These are phyloP conservation scores for Noctua pronuba DNA, from an alignment of 2,888 invertebrate genomes.

Conservation along the genomic window DNA sequence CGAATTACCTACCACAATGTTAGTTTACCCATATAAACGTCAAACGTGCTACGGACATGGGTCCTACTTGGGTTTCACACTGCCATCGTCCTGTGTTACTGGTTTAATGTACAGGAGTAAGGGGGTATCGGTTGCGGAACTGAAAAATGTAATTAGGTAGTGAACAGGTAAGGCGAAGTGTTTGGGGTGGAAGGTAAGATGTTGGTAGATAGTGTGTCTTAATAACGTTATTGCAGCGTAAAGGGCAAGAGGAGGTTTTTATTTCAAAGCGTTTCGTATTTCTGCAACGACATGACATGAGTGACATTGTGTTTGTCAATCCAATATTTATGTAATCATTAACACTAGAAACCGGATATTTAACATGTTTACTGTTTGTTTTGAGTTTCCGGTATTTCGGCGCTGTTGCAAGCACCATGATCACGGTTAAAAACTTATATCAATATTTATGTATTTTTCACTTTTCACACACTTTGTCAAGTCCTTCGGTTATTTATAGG, in stretches of 20 bases:
- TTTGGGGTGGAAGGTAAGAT: background rate
- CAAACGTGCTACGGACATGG: constrained; percentile 82
- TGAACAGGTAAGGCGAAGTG: constrained; percentile 6
- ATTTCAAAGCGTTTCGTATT: background rate
- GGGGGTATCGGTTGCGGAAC: constrained; percentile 47
- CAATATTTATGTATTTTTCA: background rate
- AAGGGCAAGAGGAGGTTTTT: background rate
- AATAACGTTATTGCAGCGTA: background rate
- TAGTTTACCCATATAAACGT: constrained; percentile 88
- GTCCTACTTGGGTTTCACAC: constrained; percentile 82
- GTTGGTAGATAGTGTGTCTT: background rate
- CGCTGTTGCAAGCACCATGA: too few species aligned
- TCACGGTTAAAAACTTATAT: too few species aligned
- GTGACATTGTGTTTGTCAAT: background rate
- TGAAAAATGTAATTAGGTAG: constrained; percentile 64
- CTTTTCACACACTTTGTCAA: background rate
- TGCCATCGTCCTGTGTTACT: constrained; percentile 78
- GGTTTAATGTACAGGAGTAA: constrained; percentile 42
- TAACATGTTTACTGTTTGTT: too few species aligned
- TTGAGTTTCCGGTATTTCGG: too few species aligned
- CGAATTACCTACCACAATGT: constrained; percentile 80
- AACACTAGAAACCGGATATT: too few species aligned
- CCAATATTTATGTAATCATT: too few species aligned
- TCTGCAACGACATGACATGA: background rate
- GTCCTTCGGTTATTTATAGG: too few species aligned